phyloP scores from a whole-genome alignment of 2,797 vertebrate genomes.

The Chanos chanos region DNA sequence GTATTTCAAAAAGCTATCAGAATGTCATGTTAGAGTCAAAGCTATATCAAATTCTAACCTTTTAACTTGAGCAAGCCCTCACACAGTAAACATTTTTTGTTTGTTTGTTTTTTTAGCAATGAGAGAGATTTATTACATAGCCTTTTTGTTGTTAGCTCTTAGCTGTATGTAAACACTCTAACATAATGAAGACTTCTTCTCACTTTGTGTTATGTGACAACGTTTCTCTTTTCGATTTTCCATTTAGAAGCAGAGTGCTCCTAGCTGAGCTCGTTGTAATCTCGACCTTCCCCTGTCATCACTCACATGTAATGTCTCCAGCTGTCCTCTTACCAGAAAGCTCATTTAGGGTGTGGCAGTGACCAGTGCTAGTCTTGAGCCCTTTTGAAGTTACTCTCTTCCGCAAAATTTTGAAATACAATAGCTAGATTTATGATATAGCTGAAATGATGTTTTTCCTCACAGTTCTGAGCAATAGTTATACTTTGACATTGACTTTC shows the following conservation, averaged over 20 bases:
- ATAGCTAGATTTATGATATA: too few relatives aligned
- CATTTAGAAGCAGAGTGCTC: constrained; percentile 5
- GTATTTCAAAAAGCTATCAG: too few relatives aligned
- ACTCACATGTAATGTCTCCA: constrained; percentile 20
- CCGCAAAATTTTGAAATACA: too few relatives aligned
- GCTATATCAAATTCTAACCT: too few relatives aligned
- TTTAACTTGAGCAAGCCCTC: too few relatives aligned
- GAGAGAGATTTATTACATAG: not conserved
- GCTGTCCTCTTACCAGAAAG: constrained; percentile 30
- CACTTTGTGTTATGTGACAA: too few relatives aligned
- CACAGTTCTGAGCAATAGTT: too few relatives aligned
- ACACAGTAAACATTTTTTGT: not conserved
- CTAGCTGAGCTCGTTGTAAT: not conserved
- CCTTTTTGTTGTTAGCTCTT: not conserved
- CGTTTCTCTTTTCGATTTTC: too few relatives aligned
- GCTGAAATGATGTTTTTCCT: too few relatives aligned
- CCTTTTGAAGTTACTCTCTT: not conserved
- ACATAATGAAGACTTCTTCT: not conserved
- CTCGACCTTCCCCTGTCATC: constrained; percentile 12
- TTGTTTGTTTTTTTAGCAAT: not conserved
- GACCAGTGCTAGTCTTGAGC: constrained; percentile 1
- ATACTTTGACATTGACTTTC: too few relatives aligned
- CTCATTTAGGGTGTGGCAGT: constrained; percentile 40
- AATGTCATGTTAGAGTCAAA: too few relatives aligned
- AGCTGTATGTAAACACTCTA: not conserved